These are phyloP conservation scores for Sciaenops ocellatus DNA, from an alignment of 2,797 vertebrate species.

Conservation along the genomic window DNA sequence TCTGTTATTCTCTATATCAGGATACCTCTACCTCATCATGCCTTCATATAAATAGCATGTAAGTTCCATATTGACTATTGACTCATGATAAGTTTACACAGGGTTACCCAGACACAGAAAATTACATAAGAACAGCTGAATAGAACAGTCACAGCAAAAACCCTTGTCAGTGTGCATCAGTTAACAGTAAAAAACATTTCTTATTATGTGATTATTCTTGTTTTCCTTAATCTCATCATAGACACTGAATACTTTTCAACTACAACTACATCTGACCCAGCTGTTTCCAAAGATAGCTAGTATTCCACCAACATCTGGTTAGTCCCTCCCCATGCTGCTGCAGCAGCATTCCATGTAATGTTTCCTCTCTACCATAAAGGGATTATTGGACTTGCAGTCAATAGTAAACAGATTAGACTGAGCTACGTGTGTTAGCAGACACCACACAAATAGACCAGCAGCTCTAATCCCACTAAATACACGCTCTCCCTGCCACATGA, in stretches of 20 bases:
- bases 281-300: slow-evolving; percentile 20
- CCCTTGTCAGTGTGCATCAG: neutral
- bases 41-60: neutral
- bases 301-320: slow-evolving; percentile 45
- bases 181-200: neutral
- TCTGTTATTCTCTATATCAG: neutral
- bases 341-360: slow-evolving; percentile 70
- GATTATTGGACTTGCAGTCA: slow-evolving; percentile 81
- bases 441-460: slow-evolving; percentile 68
- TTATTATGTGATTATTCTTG: slow-evolving; percentile 4
- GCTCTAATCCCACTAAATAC: slow-evolving; percentile 78
- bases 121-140: neutral
- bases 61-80: neutral
- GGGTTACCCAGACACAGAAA: neutral
- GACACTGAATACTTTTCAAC: slow-evolving; percentile 7
- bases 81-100: neutral
- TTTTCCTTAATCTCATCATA: slow-evolving; percentile 20
- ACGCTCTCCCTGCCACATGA: slow-evolving; percentile 64
- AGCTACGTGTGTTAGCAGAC: slow-evolving; percentile 76
- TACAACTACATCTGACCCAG: slow-evolving; percentile 11
- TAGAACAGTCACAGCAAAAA: neutral
- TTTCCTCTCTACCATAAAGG: slow-evolving; percentile 73
- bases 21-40: neutral
- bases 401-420: slow-evolving; percentile 80
- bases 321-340: slow-evolving; percentile 53